These are phyloP conservation scores for Alethe castanea DNA, from an alignment of 2,113 vertebrate genomes.

Conservation along the genomic window DNA sequence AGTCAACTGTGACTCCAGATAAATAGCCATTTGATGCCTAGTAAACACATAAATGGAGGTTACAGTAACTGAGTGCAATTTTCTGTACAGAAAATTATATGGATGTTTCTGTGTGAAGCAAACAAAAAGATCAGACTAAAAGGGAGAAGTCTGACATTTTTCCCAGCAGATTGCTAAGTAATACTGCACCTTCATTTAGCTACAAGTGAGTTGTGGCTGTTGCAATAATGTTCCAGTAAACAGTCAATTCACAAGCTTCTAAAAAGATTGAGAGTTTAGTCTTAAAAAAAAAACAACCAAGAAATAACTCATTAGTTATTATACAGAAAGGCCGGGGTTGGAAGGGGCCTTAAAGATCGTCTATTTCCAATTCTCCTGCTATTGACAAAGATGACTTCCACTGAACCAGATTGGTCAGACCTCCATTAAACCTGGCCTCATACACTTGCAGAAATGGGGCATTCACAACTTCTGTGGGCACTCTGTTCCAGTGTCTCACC, in stretches of 20 bases:
- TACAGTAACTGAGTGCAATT: not conserved
- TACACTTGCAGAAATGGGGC: accelerated
- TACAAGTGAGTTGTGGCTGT: not conserved
- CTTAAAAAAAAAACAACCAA: not conserved
- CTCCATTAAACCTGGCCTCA: not conserved
- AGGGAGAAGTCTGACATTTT: not conserved
- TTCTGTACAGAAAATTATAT: not conserved
- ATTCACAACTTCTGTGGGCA: not conserved
- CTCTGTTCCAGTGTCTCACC: not conserved
- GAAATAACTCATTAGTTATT: not conserved
- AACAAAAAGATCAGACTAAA: not conserved
- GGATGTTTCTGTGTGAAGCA: accelerated
- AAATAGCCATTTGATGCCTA: not conserved
- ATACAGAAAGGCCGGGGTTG: not conserved
- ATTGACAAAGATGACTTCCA: not conserved
- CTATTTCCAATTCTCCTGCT: not conserved
- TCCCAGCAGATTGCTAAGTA: not conserved
- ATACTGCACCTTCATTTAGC: not conserved
- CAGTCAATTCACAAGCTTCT: not conserved
- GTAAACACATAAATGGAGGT: not conserved
- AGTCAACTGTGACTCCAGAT: not conserved
- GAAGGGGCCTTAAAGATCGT: not conserved
- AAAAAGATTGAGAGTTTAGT: not conserved
- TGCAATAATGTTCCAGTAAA: not conserved
- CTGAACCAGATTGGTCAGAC: not conserved